Conservation (phyloP, 2,113 vertebrate species). For the Gobiocypris rarus region DNA sequence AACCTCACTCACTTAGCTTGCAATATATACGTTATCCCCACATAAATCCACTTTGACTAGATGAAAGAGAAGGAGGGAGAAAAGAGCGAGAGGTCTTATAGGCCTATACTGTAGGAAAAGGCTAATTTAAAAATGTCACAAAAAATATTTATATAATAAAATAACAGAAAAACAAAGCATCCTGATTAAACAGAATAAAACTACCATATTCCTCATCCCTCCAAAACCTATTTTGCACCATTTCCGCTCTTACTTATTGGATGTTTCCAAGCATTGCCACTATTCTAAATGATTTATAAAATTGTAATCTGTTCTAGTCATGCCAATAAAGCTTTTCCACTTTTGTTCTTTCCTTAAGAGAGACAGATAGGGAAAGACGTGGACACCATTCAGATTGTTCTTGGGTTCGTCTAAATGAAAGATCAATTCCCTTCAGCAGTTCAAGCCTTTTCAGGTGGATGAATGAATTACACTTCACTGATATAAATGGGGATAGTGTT, state of each 20-base stretch:
- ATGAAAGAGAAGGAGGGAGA: not conserved
- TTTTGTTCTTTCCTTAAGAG: not conserved
- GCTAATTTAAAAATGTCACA: not conserved
- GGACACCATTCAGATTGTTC: not conserved
- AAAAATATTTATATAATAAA: not conserved
- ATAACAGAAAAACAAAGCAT: not conserved
- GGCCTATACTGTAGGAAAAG: too few species aligned
- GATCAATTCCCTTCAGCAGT: conserved; percentile 14
- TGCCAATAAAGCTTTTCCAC: not conserved
- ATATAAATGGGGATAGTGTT: conserved; percentile 20
- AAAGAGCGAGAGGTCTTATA: not conserved
- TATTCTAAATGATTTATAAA: not conserved
- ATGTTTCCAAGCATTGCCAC: not conserved
- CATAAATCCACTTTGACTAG: not conserved
- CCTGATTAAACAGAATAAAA: not conserved
- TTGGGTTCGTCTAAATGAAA: not conserved
- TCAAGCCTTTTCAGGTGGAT: not conserved
- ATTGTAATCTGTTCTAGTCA: not conserved
- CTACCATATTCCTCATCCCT: not conserved
- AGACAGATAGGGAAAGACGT: not conserved
- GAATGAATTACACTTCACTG: conserved; percentile 16
- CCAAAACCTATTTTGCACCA: not conserved
- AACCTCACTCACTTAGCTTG: not conserved
- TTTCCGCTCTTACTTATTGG: not conserved
- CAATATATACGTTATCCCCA: not conserved